phyloP scores from a whole-genome alignment of 2,113 vertebrate species.

The Percopsis transmontana region DNA sequence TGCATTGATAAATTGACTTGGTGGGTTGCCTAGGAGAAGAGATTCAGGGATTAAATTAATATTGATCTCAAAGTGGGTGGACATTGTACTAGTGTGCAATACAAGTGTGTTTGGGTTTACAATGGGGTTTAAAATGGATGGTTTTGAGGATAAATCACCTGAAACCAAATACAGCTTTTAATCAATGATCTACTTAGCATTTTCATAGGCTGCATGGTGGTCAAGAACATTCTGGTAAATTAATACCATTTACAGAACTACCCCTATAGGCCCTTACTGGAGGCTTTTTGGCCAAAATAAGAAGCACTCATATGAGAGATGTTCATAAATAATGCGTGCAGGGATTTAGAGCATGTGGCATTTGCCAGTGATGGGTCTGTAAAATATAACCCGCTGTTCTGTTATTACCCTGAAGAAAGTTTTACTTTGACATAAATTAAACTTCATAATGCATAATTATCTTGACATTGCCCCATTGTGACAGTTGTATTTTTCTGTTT shows the following conservation, averaged over 20 bases:
- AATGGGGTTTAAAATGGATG: conserved; percentile 4
- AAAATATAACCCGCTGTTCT: too few relatives aligned
- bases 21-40: conserved; percentile 11
- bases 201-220: not conserved
- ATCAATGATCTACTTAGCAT: not conserved
- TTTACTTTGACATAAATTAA: too few relatives aligned
- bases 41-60: conserved; percentile 18
- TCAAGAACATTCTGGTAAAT: conserved; percentile 1
- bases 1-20: conserved; percentile 17
- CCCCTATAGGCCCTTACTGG: not conserved
- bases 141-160: conserved; percentile 8
- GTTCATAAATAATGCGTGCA: too few relatives aligned
- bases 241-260: not conserved
- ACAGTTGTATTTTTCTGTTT: too few relatives aligned
- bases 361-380: too few relatives aligned
- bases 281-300: not conserved
- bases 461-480: too few relatives aligned
- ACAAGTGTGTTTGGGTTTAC: conserved; percentile 14
- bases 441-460: too few relatives aligned
- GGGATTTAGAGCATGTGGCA: too few relatives aligned
- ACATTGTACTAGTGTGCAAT: conserved; percentile 3
- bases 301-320: too few relatives aligned
- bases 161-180: conserved; percentile 1
- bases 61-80: conserved; percentile 28
- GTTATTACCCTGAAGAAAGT: too few relatives aligned